phyloP scores from a whole-genome alignment of 1,140 invertebrate species.

The Heliconius hermathena region DNA sequence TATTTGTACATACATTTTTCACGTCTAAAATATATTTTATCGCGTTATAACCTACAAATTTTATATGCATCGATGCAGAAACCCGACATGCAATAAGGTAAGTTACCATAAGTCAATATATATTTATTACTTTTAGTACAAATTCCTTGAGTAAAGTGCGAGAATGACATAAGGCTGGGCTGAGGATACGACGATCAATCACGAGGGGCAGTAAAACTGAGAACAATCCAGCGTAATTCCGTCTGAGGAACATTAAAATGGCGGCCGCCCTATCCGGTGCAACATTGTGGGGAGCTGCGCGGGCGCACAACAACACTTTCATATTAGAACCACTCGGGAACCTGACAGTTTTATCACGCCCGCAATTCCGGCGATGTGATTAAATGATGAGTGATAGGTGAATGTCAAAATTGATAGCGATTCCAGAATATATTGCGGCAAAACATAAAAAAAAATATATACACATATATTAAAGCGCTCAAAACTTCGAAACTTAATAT shows the following conservation, averaged over 20 bases:
- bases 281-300: slow-evolving; percentile 67
- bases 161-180: slow-evolving; percentile 78
- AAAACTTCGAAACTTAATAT: slow-evolving; percentile 57
- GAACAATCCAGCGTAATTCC: slow-evolving; percentile 82
- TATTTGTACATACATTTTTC: neutral
- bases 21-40: slow-evolving; percentile 6
- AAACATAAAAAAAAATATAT: slow-evolving; percentile 17
- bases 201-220: slow-evolving; percentile 75
- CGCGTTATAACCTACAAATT: slow-evolving; percentile 1
- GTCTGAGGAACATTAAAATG: slow-evolving; percentile 79
- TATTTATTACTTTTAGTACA: slow-evolving; percentile 77
- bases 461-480: slow-evolving; percentile 23
- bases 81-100: slow-evolving; percentile 44
- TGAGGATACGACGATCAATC: slow-evolving; percentile 79
- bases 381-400: slow-evolving; percentile 40
- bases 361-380: slow-evolving; percentile 45
- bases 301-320: slow-evolving; percentile 61
- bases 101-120: slow-evolving; percentile 73
- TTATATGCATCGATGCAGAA: slow-evolving; percentile 9
- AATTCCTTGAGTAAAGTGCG: slow-evolving; percentile 71
- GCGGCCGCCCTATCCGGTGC: slow-evolving; percentile 78
- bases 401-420: slow-evolving; percentile 32
- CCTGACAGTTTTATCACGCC: slow-evolving; percentile 54
- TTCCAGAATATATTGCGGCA: slow-evolving; percentile 20
- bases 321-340: slow-evolving; percentile 61